Conservation (phyloP, 1,140 invertebrate genomes). For the Drosophila serrata region DNA sequence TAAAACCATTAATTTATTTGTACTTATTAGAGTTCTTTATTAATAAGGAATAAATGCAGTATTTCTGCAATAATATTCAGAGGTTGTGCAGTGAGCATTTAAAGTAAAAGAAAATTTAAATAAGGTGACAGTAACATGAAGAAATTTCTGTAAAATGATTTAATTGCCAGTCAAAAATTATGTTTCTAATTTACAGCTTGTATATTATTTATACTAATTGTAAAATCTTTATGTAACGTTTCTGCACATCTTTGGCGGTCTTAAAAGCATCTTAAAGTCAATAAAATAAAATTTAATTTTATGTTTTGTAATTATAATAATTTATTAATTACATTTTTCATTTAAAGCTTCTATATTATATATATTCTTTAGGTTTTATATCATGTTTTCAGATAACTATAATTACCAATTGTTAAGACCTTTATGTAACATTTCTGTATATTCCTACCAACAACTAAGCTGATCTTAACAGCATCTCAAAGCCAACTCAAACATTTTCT, state of each 20-base stretch:
- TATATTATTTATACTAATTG: not conserved
- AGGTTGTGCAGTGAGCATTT: not conserved
- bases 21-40: no score
- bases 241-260: no score
- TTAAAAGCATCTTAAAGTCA: no score
- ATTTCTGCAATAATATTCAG: no score
- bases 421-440: not conserved
- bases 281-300: no score
- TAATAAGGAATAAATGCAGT: no score
- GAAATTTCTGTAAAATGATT: not conserved
- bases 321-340: not conserved
- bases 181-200: not conserved
- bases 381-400: not conserved
- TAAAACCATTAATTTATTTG: no score
- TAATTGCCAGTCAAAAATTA: not conserved
- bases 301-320: not conserved
- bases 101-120: not conserved
- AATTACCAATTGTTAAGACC: not conserved
- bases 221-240: no score
- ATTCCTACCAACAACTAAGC: not conserved
- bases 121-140: not conserved
- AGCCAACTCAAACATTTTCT: not conserved
- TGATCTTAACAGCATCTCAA: conserved; percentile 19
- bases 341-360: not conserved
- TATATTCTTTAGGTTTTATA: not conserved